phyloP scores from a whole-genome alignment of 2,113 vertebrate genomes.

The Eurypyga helias region DNA sequence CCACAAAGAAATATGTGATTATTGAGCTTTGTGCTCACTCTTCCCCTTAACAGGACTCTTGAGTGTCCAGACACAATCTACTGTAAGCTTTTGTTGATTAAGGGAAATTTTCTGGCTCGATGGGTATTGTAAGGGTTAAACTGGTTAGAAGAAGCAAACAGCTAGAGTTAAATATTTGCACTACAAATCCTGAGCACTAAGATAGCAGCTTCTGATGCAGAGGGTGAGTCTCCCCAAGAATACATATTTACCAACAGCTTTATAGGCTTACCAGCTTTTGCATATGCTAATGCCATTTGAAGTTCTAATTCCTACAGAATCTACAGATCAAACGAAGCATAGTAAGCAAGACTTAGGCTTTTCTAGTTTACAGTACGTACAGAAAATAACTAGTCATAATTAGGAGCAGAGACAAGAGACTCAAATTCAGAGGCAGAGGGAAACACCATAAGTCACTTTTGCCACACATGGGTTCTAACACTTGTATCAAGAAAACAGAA shows the following conservation, averaged over 20 bases:
- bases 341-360: background rate
- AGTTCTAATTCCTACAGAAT: background rate
- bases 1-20: background rate
- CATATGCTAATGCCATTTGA: background rate
- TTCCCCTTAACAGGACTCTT: background rate
- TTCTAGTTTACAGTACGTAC: background rate
- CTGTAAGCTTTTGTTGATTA: background rate
- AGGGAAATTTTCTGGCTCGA: background rate
- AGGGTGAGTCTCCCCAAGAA: background rate
- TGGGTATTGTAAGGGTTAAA: background rate
- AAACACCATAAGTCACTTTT: background rate
- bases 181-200: background rate
- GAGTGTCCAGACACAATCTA: background rate
- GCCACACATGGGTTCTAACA: background rate
- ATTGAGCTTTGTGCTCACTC: background rate
- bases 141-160: background rate
- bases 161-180: background rate
- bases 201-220: background rate
- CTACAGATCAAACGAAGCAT: background rate
- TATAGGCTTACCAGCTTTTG: background rate
- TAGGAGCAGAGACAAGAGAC: background rate
- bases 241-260: background rate
- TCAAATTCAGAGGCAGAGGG: rapidly evolving
- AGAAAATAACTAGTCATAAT: background rate
- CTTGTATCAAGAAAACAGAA: background rate